Conservation (phyloP, 2,113 vertebrate species). For the Oreochromis niloticus region DNA sequence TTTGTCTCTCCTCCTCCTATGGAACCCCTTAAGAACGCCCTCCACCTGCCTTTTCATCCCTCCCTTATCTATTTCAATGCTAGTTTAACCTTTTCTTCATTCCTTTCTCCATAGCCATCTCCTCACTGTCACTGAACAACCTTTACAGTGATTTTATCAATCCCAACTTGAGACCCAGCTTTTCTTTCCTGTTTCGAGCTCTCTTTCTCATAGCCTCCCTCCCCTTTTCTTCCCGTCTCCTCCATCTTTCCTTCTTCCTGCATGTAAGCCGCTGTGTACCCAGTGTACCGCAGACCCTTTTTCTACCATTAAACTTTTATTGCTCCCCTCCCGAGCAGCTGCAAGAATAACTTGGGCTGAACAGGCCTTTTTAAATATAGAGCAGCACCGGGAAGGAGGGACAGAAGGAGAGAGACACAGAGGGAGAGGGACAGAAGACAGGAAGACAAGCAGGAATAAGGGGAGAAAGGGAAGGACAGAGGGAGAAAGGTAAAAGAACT, state of each 20-base stretch:
- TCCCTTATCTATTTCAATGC: background rate
- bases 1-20: background rate
- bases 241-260: slow-evolving; percentile 16
- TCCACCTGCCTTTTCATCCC: background rate
- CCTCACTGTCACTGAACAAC: background rate
- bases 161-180: background rate
- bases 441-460: background rate
- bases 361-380: slow-evolving; percentile 75
- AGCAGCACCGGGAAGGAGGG: slow-evolving; percentile 56
- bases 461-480: background rate
- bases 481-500: background rate
- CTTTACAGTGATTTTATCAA: background rate
- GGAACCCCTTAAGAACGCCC: background rate
- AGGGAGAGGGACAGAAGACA: background rate
- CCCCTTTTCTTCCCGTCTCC: background rate
- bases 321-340: slow-evolving; percentile 65
- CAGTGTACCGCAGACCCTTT: slow-evolving; percentile 62
- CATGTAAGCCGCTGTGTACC: slow-evolving; percentile 48
- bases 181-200: background rate
- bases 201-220: background rate
- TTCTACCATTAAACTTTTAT: slow-evolving; percentile 76
- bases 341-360: slow-evolving; percentile 73
- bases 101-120: background rate
- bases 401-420: slow-evolving; percentile 1
- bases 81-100: background rate